phyloP scores from a whole-genome alignment of 2,797 vertebrate genomes.

The Enteromius treurensis region DNA sequence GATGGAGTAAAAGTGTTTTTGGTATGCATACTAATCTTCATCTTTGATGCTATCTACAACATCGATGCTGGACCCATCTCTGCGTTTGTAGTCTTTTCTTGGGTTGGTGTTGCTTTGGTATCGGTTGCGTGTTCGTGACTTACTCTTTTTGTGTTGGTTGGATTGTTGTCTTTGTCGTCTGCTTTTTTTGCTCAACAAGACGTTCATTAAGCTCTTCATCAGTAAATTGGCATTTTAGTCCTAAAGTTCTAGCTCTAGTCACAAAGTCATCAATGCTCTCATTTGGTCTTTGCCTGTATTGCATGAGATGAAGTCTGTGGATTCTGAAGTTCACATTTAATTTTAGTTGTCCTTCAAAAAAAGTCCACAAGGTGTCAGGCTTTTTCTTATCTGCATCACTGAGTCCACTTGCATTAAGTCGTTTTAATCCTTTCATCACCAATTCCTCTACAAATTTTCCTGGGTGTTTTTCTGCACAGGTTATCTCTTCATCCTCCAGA shows the following conservation, averaged over 20 bases:
- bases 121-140: slow-evolving; percentile 2
- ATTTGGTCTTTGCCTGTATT: slow-evolving; percentile 31
- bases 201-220: slow-evolving; percentile 32
- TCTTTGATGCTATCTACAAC: neutral
- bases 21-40: neutral
- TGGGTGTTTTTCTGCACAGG: neutral
- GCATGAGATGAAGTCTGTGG: slow-evolving; percentile 42
- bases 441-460: neutral
- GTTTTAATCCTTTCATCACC: neutral
- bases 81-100: neutral
- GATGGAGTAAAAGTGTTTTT: slow-evolving; percentile 21
- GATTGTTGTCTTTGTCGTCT: neutral
- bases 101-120: neutral
- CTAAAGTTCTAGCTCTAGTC: slow-evolving; percentile 2
- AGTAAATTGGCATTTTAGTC: neutral
- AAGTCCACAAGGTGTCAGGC: slow-evolving; percentile 9
- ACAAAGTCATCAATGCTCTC: slow-evolving; percentile 24
- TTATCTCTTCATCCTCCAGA: neutral
- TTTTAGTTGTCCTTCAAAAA: slow-evolving; percentile 10
- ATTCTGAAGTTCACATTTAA: slow-evolving; percentile 22
- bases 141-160: neutral
- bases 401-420: neutral
- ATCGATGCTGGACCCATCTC: neutral
- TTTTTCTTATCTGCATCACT: slow-evolving; percentile 4
- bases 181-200: neutral